phyloP scores from a whole-genome alignment of 2,888 invertebrate species.

The Caprella mutica region DNA sequence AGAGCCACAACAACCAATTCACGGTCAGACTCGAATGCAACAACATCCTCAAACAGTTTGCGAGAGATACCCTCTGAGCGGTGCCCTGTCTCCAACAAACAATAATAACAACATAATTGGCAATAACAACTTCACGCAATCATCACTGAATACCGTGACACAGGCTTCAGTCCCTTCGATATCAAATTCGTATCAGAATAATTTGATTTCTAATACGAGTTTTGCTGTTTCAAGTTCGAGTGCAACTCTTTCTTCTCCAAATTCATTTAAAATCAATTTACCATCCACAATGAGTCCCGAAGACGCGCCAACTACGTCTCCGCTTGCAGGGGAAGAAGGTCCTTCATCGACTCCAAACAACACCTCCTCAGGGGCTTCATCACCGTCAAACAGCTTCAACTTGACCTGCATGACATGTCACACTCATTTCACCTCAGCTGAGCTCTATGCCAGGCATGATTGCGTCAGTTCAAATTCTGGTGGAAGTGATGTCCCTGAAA shows the following conservation, averaged over 20 bases:
- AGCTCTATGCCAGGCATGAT: conserved; percentile 31
- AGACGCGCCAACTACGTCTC: conserved; percentile 33
- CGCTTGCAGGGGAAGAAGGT: conserved; percentile 33
- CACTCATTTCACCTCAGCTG: conserved; percentile 33
- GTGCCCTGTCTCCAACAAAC: background rate
- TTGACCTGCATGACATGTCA: conserved; percentile 34
- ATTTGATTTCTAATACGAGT: too few species aligned
- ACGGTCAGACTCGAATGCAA: background rate
- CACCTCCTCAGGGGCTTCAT: conserved; percentile 20
- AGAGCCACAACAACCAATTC: background rate
- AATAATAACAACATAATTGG: conserved; percentile 4
- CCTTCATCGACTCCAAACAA: conserved; percentile 20
- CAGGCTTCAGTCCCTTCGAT: background rate
- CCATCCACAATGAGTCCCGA: conserved; percentile 34
- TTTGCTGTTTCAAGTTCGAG: too few species aligned
- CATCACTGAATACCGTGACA: background rate
- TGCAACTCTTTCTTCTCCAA: too few species aligned
- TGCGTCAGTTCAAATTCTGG: conserved; percentile 27
- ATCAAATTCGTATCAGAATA: background rate
- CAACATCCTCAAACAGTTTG: background rate
- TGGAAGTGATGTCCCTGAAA: background rate
- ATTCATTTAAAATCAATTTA: too few species aligned
- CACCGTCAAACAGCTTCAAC: conserved; percentile 27
- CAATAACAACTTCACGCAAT: conserved; percentile 1
- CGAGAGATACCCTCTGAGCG: background rate